Conservation (phyloP, 2,113 vertebrate genomes). For the Neodon shergylaensis region DNA sequence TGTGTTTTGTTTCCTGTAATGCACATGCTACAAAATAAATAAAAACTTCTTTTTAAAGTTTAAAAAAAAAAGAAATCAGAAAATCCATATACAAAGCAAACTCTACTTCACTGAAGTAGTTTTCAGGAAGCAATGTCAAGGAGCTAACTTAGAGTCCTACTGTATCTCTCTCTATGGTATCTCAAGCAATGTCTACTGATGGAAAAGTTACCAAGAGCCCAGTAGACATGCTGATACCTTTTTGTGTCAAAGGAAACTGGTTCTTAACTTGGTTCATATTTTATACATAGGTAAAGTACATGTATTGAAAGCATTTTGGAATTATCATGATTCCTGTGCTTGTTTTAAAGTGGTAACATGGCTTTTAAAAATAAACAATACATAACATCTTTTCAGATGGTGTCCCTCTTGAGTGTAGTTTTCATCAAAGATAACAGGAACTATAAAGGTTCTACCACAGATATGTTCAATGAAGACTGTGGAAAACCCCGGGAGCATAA, state of each 20-base stretch:
- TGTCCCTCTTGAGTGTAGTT: background rate
- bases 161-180: background rate
- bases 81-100: background rate
- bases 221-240: background rate
- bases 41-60: too few species aligned
- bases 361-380: conserved; percentile 12
- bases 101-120: background rate
- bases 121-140: conserved; percentile 19
- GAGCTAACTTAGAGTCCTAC: background rate
- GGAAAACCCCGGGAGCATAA: background rate
- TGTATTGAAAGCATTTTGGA: conserved; percentile 6
- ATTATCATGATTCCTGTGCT: background rate
- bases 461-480: background rate
- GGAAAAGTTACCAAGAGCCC: background rate
- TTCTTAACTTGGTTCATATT: conserved; percentile 1
- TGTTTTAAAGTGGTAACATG: conserved; percentile 9
- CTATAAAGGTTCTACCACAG: background rate
- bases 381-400: background rate
- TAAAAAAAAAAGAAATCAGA: background rate
- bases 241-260: conserved; percentile 29
- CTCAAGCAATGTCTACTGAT: background rate
- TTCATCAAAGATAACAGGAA: background rate
- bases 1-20: too few species aligned
- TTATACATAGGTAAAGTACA: background rate
- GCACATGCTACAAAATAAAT: too few species aligned